Evolutionary conservation across 1,140 invertebrate species (phyloP), one percentile per base, ranked within the genome.

Genomic region (Diploscapter pachys): DNA sequence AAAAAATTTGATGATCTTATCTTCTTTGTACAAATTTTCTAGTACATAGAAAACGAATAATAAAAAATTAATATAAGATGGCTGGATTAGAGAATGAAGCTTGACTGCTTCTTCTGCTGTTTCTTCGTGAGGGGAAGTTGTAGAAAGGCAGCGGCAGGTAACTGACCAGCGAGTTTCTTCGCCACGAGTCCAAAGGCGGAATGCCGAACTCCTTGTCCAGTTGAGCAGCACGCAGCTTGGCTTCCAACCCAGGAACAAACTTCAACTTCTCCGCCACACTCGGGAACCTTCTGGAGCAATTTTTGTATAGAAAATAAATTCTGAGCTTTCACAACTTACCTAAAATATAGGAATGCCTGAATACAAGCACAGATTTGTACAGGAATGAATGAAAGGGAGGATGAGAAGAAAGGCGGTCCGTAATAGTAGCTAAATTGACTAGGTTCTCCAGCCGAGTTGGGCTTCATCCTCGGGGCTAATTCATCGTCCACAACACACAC

Each of bases 401-500:
- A 79, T 8, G 77, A 75, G 31, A 79, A 76, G 73, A 80, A 80
- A 6, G 77, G 70, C 4, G 6, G 67, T 75, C 78, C 79, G 70
- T 80, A 80, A 5, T 6, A 55, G 67, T 74, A 80, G 50, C 71
- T 78, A 53, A 78, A 80, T 67, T 75, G 64, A 55, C 76, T 79
- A 4, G 75, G 78, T 54, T 80, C 79, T 50, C 79, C 79, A 4
- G 79, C 78, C 5, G 79, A 71, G 56, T 80, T 80, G 4, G 78
- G 79, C 71, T 80, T 80, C 78, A 80, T 80, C 63, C 79, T 65
- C 9, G 79, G 78, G 3, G 79, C 69, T 13, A 80, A 52, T 55
- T 80, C 79, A 66, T 80, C 79, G 52, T 80, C 79, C 5, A 80
- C 79, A 6, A 80, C 76, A 61, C 79, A 80, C 5, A 80, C 79